These are phyloP conservation scores for Limulus polyphemus DNA, from an alignment of 2,888 invertebrate species.

Conservation along the genomic window DNA sequence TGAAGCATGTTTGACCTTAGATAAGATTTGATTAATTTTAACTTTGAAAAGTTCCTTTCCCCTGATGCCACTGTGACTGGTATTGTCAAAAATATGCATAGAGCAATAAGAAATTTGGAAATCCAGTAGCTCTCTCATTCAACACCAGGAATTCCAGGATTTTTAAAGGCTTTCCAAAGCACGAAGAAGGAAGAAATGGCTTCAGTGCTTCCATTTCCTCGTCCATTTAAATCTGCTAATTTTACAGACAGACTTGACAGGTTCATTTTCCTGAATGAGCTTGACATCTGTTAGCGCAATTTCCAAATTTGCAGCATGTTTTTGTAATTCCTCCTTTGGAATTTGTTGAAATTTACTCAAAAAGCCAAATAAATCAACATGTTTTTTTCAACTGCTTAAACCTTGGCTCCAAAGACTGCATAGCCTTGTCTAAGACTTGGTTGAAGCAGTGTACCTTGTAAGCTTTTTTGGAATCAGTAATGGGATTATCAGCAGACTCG, in stretches of 20 bases:
- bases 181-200: not conserved
- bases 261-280: not conserved
- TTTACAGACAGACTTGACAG: not conserved
- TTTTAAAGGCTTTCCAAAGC: not conserved
- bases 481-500: too few species aligned
- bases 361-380: too few species aligned
- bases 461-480: too few species aligned
- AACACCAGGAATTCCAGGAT: not conserved
- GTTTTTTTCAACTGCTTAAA: too few species aligned
- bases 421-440: too few species aligned
- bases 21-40: too few species aligned
- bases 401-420: too few species aligned
- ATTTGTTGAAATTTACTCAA: too few species aligned
- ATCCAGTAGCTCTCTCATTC: not conserved
- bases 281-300: not conserved
- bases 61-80: not conserved
- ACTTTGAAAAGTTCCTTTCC: too few species aligned
- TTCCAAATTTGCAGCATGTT: not conserved
- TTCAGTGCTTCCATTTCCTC: slow-evolving; percentile 1
- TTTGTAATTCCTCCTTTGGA: too few species aligned
- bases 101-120: slow-evolving; percentile 3
- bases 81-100: not conserved
- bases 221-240: not conserved
- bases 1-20: too few species aligned
- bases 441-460: too few species aligned